These are phyloP conservation scores for Eristalis intricaria DNA, from an alignment of 2,888 invertebrate genomes.

Conservation along the genomic window DNA sequence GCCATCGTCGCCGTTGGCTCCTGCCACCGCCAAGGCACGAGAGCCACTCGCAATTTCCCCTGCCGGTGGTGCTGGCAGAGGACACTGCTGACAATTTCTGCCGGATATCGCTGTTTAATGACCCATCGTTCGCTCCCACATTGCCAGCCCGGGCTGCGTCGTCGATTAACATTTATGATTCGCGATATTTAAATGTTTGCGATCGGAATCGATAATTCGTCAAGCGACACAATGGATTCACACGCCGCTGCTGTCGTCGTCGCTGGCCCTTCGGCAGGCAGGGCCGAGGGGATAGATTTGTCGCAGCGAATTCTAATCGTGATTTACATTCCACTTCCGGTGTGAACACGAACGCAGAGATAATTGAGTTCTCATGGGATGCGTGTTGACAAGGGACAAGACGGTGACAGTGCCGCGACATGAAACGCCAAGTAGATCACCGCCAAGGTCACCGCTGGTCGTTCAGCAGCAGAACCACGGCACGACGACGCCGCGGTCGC, in stretches of 20 bases:
- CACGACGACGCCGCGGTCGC: background rate
- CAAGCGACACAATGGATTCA: constrained; percentile 38
- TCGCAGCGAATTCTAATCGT: background rate
- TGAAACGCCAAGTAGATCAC: background rate
- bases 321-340: background rate
- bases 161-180: constrained; percentile 60
- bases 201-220: constrained; percentile 63
- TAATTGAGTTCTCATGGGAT: background rate
- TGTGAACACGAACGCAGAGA: background rate
- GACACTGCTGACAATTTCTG: constrained; percentile 36
- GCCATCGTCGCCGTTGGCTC: background rate
- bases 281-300: background rate
- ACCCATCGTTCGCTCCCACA: constrained; percentile 60
- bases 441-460: background rate
- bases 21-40: background rate
- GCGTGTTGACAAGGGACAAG: too few relatives aligned
- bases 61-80: background rate
- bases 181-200: constrained; percentile 65
- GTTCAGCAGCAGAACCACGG: background rate
- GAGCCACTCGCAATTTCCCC: background rate
- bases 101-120: constrained; percentile 67
- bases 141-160: background rate
- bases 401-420: too few relatives aligned
- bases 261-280: background rate
- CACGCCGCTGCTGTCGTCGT: background rate